Evolutionary conservation across 64 coral and sea anemone species (phyloP), one percentile per base, ranked within the genome.

Genomic region (Exaiptasia diaphana): DNA sequence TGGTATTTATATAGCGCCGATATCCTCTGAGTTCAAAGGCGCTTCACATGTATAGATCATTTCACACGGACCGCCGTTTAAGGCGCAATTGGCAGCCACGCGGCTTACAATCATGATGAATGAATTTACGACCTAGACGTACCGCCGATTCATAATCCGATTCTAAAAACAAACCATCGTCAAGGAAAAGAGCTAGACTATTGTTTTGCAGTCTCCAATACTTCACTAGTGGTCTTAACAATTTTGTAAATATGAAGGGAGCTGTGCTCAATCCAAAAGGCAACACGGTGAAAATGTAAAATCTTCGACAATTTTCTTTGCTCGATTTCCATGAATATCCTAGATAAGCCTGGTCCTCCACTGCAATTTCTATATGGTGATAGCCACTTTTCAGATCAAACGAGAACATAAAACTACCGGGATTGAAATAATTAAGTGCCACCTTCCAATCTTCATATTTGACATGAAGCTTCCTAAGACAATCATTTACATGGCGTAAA

Each of bases 201-300:
- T 82, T 74, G 21, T 58, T 70, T 46, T 75, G 71, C 18, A 67
- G 49, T 28, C 79, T 67, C 80, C 79, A 91, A 39, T 83, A 78
- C 38, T 84, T 83, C 43, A 69, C 79, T 37, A 90, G 50, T 14
- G 78, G 68, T 38, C 58, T 75, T 24, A 90, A 26, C 53, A 44
- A 64, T 83, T 90, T 90, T 41, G 79, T 90, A 56, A 83, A 90
- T 14, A 90, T 74, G 37, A 77, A 75, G 7, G 68, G 79, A 11
- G 79, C 76, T 22, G 86, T 33, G 33, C 24, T 56, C 65, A 81
- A 27, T 45, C 86, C 50, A 58, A 81, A 89, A 18, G 69, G 57
- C 7, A 90, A 40, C 25, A 83, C 87, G 4, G 70, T 75, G 50
- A 84, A 91, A 30, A 83, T 62, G 78, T 58, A 91, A 42, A 70